Base-by-base conservation (phyloP, 2,797 vertebrate species). In the Chelon labrosus region DNA sequence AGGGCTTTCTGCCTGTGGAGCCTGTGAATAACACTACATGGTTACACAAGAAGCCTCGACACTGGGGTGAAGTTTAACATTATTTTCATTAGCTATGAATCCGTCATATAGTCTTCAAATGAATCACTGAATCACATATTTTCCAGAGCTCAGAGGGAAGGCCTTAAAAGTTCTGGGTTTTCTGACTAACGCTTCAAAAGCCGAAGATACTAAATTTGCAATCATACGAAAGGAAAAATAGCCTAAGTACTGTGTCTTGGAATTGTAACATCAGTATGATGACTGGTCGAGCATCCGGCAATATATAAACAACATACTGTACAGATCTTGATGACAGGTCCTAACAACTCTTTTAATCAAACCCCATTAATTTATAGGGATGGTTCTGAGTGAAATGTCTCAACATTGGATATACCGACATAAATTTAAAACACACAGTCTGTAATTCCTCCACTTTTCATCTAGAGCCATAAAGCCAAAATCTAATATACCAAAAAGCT, bases 1-100 rank as follows among this genome's bases (percentile, higher is more conserved):
- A 95, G 92, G 6, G 92, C 87, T 49, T 93, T 83, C 80, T 92
- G 91, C 39, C 92, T 84, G 81, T 95, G 94, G 64, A 95, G 92
- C 51, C 93, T 90, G 87, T n/a, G 31, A 69, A 79, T 0, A 42
- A 81, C 51, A 81, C 20, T 0, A 2, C 7, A 22, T 7, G 35
- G 19, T 79, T 70, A 72, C 3, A 65, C 13, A 52, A 20, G 0
- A 7, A 20, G 5, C 14, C 16, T 10, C 1, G 27, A 60, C 2
- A 49, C 31, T 3, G 1, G 14, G 35, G 14, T 27, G 14, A 37
- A 13, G 38, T 4, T 41, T 7, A 12, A 58, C 10, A 22, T 41
- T 44, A 44, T 59, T 56, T 50, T 41, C 4, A 38, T 19, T 39
- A 17, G 41, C 17, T 25, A 22, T 50, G 19, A 50, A 22, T 20